These are phyloP conservation scores for Stenodema calcarata DNA, from an alignment of 2,888 invertebrate species.

Conservation along the genomic window DNA sequence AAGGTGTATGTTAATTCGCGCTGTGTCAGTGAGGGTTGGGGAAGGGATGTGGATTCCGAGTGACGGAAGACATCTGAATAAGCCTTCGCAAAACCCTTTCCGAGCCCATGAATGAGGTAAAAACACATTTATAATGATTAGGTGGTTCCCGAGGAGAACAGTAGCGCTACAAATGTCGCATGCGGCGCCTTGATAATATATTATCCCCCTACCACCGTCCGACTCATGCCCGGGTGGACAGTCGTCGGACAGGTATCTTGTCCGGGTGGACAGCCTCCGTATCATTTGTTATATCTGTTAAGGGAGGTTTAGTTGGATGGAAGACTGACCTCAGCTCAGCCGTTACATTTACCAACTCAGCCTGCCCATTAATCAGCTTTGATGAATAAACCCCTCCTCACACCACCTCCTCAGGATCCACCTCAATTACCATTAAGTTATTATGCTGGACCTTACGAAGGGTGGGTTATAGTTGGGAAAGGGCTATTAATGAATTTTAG, in stretches of 20 bases:
- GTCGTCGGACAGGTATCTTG: constrained; percentile 38
- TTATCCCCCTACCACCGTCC: not conserved
- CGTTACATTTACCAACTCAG: constrained; percentile 42
- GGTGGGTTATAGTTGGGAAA: not conserved
- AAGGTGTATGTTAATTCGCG: not conserved
- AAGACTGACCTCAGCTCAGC: constrained; percentile 36
- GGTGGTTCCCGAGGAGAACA: not conserved
- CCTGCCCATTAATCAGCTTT: constrained; percentile 39
- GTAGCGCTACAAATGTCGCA: not conserved
- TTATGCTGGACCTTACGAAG: not conserved
- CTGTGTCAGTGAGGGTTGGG: not conserved
- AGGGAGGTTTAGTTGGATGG: constrained; percentile 11
- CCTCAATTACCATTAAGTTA: constrained; percentile 30
- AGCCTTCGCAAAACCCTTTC: not conserved
- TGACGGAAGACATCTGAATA: not conserved
- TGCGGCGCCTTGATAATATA: constrained; percentile 35
- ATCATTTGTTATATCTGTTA: constrained; percentile 46
- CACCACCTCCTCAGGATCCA: not conserved
- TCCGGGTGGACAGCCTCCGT: constrained; percentile 17
- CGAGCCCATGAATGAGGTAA: not conserved
- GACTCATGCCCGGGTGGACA: too few relatives aligned
- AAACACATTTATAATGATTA: constrained; percentile 44
- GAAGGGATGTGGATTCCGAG: not conserved
- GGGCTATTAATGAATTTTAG: constrained; percentile 29
- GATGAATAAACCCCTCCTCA: constrained; percentile 19